Conservation (phyloP, 1,140 invertebrate species). For the Zaprionus capensis region DNA sequence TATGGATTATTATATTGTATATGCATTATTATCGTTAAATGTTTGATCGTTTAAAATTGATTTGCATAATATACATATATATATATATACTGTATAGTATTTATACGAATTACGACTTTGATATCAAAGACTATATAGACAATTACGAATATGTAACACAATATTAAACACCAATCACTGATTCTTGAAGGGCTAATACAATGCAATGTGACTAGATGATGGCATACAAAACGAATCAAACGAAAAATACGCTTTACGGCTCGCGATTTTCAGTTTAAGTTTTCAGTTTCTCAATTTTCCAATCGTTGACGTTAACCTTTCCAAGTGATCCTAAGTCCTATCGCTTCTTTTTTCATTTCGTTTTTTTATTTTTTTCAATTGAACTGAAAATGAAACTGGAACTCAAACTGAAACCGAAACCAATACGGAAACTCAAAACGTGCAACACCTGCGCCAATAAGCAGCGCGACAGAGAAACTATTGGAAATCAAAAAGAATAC, state of each 20-base stretch:
- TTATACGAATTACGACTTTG: constrained; percentile 72
- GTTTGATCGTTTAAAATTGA: constrained; percentile 67
- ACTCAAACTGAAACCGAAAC: constrained; percentile 4
- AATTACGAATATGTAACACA: constrained; percentile 80
- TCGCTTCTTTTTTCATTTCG: background rate
- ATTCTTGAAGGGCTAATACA: constrained; percentile 79
- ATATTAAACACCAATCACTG: constrained; percentile 82
- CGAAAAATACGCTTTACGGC: constrained; percentile 22
- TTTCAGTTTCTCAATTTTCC: constrained; percentile 52
- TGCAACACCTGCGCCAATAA: constrained; percentile 48
- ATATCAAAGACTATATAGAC: constrained; percentile 81
- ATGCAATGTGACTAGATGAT: constrained; percentile 72
- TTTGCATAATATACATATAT: constrained; percentile 62
- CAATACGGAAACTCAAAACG: constrained; percentile 48
- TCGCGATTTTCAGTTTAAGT: constrained; percentile 10
- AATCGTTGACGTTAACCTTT: constrained; percentile 47
- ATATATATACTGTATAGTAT: constrained; percentile 54
- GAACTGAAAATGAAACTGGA: constrained; percentile 39
- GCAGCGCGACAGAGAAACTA: constrained; percentile 36
- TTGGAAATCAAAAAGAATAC: constrained; percentile 37
- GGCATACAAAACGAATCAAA: constrained; percentile 64
- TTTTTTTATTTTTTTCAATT: constrained; percentile 12
- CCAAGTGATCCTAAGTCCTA: constrained; percentile 6
- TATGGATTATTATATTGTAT: constrained; percentile 61
- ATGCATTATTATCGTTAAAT: constrained; percentile 70